These are phyloP conservation scores for Hedya salicella DNA, from an alignment of 2,888 invertebrate species.

Conservation along the genomic window DNA sequence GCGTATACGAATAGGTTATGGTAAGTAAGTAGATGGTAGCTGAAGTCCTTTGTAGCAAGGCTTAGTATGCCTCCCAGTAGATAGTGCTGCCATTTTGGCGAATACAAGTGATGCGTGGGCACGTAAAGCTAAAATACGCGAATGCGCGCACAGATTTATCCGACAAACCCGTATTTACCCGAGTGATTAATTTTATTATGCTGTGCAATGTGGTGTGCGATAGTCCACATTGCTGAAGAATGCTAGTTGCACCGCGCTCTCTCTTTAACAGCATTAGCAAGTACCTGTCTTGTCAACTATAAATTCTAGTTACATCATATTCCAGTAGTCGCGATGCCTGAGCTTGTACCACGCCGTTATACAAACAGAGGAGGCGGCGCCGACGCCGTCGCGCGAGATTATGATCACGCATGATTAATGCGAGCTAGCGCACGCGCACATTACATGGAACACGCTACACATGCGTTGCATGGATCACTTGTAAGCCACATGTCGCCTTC, in stretches of 20 bases:
- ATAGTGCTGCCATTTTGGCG: too few species aligned
- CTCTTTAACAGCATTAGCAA: background rate
- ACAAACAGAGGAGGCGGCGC: constrained; percentile 78
- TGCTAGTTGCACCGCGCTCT: background rate
- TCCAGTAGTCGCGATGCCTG: constrained; percentile 42
- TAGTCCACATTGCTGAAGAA: background rate
- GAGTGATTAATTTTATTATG: background rate
- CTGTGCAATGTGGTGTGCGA: background rate
- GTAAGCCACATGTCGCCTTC: constrained; percentile 39
- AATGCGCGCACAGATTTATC: too few species aligned
- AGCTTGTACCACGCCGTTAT: constrained; percentile 74
- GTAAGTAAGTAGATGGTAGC: too few species aligned
- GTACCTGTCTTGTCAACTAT: constrained; percentile 4
- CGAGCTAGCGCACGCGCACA: constrained; percentile 63
- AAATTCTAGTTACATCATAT: constrained; percentile 11
- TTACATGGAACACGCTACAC: constrained; percentile 43
- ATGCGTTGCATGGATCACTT: constrained; percentile 45
- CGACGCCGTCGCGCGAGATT: constrained; percentile 67
- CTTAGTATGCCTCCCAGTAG: too few species aligned
- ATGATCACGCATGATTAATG: constrained; percentile 80
- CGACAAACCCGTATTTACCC: too few species aligned
- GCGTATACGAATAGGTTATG: too few species aligned
- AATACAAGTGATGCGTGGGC: too few species aligned
- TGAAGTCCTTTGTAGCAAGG: too few species aligned
- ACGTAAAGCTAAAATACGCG: too few species aligned